Percentiles rank a stretch among this genome's conserved stretches.
Conservation (phyloP, 2,113 vertebrate genomes). For the Eira barbara region DNA sequence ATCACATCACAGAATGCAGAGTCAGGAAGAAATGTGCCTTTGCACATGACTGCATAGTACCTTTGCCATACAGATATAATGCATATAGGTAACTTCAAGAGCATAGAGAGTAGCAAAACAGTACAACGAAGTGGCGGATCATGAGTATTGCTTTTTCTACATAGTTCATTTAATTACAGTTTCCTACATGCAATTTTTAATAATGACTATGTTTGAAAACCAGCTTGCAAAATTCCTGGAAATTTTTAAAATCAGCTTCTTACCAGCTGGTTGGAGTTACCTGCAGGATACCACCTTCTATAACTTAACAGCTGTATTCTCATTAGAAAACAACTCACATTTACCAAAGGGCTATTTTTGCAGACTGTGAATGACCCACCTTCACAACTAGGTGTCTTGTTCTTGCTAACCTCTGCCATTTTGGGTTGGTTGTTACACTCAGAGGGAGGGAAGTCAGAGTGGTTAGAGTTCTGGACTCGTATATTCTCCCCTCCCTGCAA, state of each 20-base stretch:
- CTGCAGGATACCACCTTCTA: background rate
- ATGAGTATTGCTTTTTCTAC: background rate
- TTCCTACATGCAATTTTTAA: background rate
- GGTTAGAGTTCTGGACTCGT: background rate
- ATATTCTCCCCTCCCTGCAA: background rate
- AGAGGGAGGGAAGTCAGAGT: background rate
- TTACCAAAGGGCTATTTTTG: background rate
- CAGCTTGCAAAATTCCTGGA: background rate
- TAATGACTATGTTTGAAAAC: background rate
- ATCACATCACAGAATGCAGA: background rate
- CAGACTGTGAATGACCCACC: background rate
- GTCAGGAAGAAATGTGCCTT: background rate
- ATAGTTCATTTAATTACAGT: background rate
- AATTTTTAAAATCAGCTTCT: background rate
- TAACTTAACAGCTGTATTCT: background rate
- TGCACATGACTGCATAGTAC: background rate
- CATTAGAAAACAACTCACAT: background rate
- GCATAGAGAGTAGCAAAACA: background rate
- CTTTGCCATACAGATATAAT: background rate
- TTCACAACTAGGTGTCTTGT: background rate
- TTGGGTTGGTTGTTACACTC: background rate
- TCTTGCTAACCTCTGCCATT: background rate
- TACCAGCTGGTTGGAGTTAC: background rate
- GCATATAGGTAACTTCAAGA: background rate
- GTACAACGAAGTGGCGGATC: background rate